Evolutionary conservation across 2,888 invertebrate genomes (phyloP), one percentile per base, ranked within the genome.

Genomic region (Tortricodes alternella): DNA sequence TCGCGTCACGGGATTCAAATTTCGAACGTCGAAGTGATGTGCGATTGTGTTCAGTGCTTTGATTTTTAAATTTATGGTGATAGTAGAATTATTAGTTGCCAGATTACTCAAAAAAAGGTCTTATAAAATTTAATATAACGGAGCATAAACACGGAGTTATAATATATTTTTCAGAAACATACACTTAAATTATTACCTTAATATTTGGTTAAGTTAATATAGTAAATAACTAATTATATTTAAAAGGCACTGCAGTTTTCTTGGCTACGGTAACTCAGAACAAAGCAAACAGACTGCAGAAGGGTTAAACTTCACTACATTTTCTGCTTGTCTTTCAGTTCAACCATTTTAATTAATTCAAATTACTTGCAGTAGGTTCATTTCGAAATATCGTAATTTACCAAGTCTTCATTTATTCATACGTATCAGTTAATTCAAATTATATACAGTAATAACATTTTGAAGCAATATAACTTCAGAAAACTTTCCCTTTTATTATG

Each of bases 11-110:
- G 27, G 5, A 15, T 55, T 49, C 19, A 21, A 43, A 35, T 18
- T 49, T 37, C 41, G 49, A 50, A 56, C 44, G 11, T 11, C n/a
- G n/a, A 9, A 9, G 46, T 46, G 46, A 21, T 34, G 46, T 46
- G 34, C 43, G 43, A 23, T 21, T 37, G 37, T 18, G 16, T 37
- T 41, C 11, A 23, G 24, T 41, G 24, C 11, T 29, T 37, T 19
- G 41, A 2, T 24, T 43, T 18, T 44, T n/a, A 8, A 41, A 24
- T 24, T 9, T 13, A 11, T 11, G 3, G 44, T 9, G 24, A 5
- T 15, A 2, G 18, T 11, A n/a, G 11, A n/a, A 23, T 13, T 39
- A 15, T 27, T 15, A 15, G 9, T 15, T 11, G 41, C 24, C 19
- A 32, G 29, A 9, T 44, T 29, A 19, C 15, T 15, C 23, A 15